Evolutionary conservation across 2,797 vertebrate genomes (phyloP).

Genomic region (Onychomys arenicola): DNA sequence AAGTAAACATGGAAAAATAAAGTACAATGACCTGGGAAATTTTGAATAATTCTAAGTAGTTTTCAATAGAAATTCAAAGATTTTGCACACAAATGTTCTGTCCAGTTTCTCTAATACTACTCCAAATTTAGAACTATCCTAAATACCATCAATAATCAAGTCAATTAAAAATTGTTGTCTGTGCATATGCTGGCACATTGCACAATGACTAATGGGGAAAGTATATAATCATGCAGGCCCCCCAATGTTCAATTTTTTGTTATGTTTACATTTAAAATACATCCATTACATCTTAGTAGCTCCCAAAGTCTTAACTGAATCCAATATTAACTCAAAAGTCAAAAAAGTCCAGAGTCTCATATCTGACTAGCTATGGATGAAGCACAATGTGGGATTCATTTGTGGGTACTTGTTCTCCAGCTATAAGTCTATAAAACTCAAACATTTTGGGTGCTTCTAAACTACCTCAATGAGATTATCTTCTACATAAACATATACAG

Average conservation of each 20-base stretch:
- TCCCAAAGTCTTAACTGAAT: background rate
- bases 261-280: background rate
- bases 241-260: background rate
- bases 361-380: background rate
- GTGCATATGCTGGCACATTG: background rate
- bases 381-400: background rate
- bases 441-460: background rate
- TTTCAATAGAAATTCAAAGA: conserved; percentile 43
- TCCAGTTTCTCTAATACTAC: conserved; percentile 9
- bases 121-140: background rate
- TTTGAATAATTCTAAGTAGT: background rate
- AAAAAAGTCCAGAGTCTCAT: background rate
- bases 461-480: no score
- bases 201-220: background rate
- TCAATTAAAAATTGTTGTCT: background rate
- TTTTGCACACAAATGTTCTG: conserved; percentile 13
- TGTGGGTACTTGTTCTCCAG: background rate
- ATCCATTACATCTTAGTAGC: background rate
- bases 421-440: background rate
- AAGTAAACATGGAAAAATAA: background rate
- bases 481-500: background rate
- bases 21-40: background rate
- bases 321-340: background rate
- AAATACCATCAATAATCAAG: conserved; percentile 1
- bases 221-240: background rate